These are phyloP conservation scores for Microcebus jonahi DNA, from an alignment of 2,113 vertebrate genomes.

Conservation along the genomic window DNA sequence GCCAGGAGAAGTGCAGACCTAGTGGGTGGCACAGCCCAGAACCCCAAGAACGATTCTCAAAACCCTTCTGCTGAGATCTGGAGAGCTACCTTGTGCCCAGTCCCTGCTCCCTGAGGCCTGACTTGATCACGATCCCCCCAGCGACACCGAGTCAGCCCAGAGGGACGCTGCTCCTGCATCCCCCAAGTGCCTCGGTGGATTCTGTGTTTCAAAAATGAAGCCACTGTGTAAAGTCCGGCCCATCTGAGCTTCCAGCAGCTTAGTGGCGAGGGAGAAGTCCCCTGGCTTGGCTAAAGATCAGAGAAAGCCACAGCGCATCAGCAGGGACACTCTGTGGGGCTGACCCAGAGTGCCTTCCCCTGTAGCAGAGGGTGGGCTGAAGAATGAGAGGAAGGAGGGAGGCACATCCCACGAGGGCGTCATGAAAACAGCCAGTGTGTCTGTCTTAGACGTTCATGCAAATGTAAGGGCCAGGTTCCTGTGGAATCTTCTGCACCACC, in stretches of 20 bases:
- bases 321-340: constrained; percentile 39
- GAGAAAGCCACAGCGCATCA: constrained; percentile 55
- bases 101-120: background rate
- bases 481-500: background rate
- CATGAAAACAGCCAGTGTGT: background rate
- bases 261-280: background rate
- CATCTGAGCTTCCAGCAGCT: constrained; percentile 57
- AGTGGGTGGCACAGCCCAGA: background rate
- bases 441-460: background rate
- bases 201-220: constrained; percentile 16
- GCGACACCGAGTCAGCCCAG: background rate
- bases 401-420: background rate
- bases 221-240: background rate
- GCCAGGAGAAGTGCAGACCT: background rate
- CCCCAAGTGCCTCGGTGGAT: background rate
- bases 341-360: constrained; percentile 38
- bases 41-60: background rate
- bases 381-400: constrained; percentile 41
- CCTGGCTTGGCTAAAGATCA: constrained; percentile 66
- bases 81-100: background rate
- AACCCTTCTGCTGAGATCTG: background rate
- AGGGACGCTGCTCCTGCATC: background rate
- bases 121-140: too few species aligned
- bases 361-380: constrained; percentile 14
- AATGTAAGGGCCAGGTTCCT: background rate